phyloP scores from a whole-genome alignment of 2,888 invertebrate species.

The Cephus spinipes region DNA sequence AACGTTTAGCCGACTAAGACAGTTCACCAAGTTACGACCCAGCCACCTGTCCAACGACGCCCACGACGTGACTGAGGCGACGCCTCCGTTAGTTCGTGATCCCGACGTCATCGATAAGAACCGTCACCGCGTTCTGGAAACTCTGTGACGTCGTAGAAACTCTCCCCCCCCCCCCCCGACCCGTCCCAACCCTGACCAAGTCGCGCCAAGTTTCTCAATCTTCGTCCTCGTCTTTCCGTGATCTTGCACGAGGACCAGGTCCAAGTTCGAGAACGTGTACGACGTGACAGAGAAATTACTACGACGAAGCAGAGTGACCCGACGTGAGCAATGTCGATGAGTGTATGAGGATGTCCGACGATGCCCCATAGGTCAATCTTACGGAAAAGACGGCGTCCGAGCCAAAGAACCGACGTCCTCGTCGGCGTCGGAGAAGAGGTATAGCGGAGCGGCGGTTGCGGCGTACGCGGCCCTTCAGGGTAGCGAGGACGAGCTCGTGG shows the following conservation, averaged over 20 bases:
- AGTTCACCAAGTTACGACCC: neutral
- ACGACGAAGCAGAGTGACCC: neutral
- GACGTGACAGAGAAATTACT: neutral
- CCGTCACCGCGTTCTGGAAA: neutral
- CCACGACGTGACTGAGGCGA: neutral
- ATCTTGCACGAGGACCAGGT: neutral
- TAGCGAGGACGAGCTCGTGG: conserved; percentile 65
- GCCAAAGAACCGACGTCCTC: conserved; percentile 6
- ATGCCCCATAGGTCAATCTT: neutral
- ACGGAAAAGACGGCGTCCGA: conserved; percentile 17
- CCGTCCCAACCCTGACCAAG: neutral
- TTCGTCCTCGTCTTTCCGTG: neutral
- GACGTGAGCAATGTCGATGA: conserved; percentile 4
- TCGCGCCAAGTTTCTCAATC: neutral
- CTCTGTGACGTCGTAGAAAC: neutral
- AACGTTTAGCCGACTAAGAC: neutral
- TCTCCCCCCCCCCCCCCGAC: neutral
- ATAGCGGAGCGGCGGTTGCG: conserved; percentile 55
- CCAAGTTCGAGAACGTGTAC: neutral
- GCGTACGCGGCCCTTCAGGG: conserved; percentile 62
- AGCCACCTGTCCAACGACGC: neutral
- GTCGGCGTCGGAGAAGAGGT: conserved; percentile 46
- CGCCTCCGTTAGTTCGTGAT: neutral
- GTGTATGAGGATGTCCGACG: neutral
- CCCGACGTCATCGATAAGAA: neutral